phyloP scores from a whole-genome alignment of 2,113 vertebrate species.

The Psittacula cyanocephala region DNA sequence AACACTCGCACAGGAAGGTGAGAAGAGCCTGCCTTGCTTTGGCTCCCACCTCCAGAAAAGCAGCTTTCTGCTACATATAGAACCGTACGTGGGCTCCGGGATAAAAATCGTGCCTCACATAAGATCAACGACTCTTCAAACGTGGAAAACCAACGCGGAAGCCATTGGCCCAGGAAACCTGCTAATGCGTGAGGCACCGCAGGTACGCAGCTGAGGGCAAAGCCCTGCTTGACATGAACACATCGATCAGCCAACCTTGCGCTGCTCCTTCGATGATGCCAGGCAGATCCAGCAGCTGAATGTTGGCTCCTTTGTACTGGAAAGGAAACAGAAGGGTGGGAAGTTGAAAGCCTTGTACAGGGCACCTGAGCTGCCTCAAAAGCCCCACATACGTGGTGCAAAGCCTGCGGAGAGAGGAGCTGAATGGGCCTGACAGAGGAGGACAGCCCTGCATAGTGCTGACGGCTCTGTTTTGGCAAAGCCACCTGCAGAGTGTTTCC shows the following conservation, averaged over 20 bases:
- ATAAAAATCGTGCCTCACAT: slow-evolving; percentile 13
- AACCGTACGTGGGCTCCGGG: background rate
- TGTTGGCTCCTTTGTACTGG: slow-evolving; percentile 98
- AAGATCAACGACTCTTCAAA: background rate
- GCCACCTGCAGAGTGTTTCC: background rate
- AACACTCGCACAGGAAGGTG: slow-evolving; percentile 23
- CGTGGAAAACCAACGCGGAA: background rate
- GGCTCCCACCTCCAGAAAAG: slow-evolving; percentile 56
- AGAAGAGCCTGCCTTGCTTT: slow-evolving; percentile 47
- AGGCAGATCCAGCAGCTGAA: slow-evolving; percentile 95
- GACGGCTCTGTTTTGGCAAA: background rate
- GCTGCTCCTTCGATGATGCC: slow-evolving; percentile 98
- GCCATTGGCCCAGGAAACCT: background rate
- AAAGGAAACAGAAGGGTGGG: background rate
- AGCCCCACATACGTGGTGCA: rapidly evolving
- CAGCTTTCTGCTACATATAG: background rate
- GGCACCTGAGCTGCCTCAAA: background rate
- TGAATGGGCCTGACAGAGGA: background rate
- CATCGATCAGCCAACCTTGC: slow-evolving; percentile 81
- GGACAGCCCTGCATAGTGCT: background rate
- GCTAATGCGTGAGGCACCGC: background rate
- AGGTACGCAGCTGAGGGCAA: background rate
- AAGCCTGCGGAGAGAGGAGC: background rate
- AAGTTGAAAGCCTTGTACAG: background rate
- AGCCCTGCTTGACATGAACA: background rate